Base-by-base conservation (phyloP, 2,113 vertebrate species). In the Phaethon lepturus region DNA sequence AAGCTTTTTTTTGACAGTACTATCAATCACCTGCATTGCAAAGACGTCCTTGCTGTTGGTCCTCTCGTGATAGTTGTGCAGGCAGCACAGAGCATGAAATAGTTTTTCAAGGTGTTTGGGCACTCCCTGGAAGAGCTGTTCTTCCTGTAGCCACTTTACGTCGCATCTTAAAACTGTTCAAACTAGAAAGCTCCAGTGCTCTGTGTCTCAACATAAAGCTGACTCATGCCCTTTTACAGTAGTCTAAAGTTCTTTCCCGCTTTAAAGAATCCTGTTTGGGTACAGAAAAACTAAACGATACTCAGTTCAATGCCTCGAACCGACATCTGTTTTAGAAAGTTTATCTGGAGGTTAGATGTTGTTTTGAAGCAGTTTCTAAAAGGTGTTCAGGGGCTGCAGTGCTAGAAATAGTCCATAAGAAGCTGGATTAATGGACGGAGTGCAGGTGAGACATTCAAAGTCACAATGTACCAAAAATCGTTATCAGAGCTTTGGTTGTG, bases 11-110 rank as follows among this genome's bases (percentile, higher is more conserved):
- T 74, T 52, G 16, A 25, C 35, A 45, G 4, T 29, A 10, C 9
- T 52, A 26, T 33, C 2, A 24, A 24, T 63, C 40, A 16, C 29
- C 40, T 60, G 86, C 33, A 42, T 53, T 16, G 16, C 35, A 62
- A 88, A 88, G 14, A 33, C 5, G n/a, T n/a, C 33, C 86, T 72
- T 42, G 15, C 42, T 38, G 20, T 52, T 79, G 20, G 7, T 50
- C 18, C n/a, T 14, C 24, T 17, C 0, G 0, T 53, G 35, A 20
- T 2, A 56, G 8, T 13, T 86, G 20, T 3, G 3, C 16, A 71
- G 72, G 33, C 8, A 66, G 9, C 11, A n/a, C 1, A 52, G 44
- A 62, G 28, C 12, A 2, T n/a, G 31, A 80, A 64, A 82, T 1
- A 52, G 13, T 8, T 23, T 67, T 89, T 58, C 2, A 11, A 52